phyloP scores from a whole-genome alignment of 2,888 invertebrate species.

The Erpobdella octoculata region DNA sequence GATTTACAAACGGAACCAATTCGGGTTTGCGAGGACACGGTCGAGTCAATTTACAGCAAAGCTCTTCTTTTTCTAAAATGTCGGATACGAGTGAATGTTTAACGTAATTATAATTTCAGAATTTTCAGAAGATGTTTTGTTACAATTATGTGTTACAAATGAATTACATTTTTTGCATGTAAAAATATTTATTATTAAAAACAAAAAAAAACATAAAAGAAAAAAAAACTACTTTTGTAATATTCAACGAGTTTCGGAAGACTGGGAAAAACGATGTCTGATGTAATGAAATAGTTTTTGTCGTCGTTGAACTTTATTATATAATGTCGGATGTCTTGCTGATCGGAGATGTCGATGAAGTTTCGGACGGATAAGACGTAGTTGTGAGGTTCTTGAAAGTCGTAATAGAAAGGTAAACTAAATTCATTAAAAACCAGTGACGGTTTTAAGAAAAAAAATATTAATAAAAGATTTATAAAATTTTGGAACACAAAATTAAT shows the following conservation, averaged over 20 bases:
- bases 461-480: too few relatives aligned
- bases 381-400: background rate
- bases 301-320: conserved; percentile 80
- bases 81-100: too few relatives aligned
- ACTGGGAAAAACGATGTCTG: conserved; percentile 85
- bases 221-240: conserved; percentile 75
- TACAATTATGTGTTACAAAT: too few relatives aligned
- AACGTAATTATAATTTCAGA: too few relatives aligned
- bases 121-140: too few relatives aligned
- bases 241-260: conserved; percentile 85
- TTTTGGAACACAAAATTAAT: too few relatives aligned
- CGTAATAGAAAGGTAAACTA: background rate
- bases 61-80: conserved; percentile 85
- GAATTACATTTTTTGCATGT: too few relatives aligned
- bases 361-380: conserved; percentile 37
- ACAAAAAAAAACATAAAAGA: too few relatives aligned
- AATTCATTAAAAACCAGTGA: too few relatives aligned
- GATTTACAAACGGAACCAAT: conserved; percentile 95
- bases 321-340: conserved; percentile 63
- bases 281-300: conserved; percentile 92
- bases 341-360: conserved; percentile 32
- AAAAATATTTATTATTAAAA: too few relatives aligned
- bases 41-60: conserved; percentile 86
- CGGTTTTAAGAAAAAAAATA: too few relatives aligned
- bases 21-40: conserved; percentile 83